These are phyloP conservation scores for Ispidina lecontei DNA, from an alignment of 2,797 vertebrate genomes.

Conservation along the genomic window DNA sequence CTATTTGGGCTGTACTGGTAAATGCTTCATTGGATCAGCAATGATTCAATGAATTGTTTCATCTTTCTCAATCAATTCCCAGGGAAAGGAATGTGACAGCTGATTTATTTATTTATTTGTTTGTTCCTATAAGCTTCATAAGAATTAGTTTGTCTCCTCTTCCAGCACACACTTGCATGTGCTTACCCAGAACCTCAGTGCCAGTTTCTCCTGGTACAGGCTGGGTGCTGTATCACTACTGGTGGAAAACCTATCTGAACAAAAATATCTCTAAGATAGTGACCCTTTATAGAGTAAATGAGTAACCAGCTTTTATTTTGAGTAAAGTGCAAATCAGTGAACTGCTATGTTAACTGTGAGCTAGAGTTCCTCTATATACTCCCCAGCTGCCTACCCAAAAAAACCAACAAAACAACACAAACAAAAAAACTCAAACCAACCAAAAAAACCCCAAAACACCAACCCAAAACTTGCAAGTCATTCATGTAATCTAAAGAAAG, in stretches of 20 bases:
- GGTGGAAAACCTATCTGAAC: neutral
- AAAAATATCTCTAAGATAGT: neutral
- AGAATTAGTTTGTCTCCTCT: neutral
- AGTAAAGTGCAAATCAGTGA: neutral
- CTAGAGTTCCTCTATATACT: neutral
- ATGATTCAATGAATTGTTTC: constrained; percentile 57
- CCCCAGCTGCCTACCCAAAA: neutral
- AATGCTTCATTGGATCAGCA: constrained; percentile 17
- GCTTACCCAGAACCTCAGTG: neutral
- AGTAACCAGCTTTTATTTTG: constrained; percentile 6
- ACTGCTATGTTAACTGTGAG: neutral
- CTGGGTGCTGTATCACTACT: neutral
- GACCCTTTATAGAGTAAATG: neutral
- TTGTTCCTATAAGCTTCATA: neutral
- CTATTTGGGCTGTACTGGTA: neutral
- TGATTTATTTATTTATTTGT: neutral
- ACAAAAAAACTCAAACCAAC: neutral
- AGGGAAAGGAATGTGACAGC: neutral
- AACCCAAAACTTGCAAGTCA: neutral
- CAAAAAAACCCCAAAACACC: neutral
- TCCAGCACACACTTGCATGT: neutral
- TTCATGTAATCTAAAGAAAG: neutral
- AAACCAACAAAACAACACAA: too few relatives aligned
- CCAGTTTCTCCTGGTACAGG: neutral
- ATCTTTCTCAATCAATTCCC: constrained; percentile 32